Evolutionary conservation across 2,797 vertebrate genomes (phyloP), one percentile per base, ranked within the genome.

Genomic region (Halcyon leucocephala): DNA sequence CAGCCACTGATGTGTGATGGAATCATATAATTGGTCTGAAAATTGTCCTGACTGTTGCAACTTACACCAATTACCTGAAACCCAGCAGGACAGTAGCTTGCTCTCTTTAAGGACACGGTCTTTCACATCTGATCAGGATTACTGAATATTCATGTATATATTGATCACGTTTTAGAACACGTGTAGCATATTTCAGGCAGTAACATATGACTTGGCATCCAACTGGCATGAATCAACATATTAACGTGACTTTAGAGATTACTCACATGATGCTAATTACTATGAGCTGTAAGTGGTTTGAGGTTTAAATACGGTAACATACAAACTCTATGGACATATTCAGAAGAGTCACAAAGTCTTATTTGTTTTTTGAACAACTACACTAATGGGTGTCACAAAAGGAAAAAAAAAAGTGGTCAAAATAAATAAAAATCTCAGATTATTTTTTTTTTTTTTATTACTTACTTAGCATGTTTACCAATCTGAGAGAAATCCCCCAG

Each of bases 11-110:
- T 79, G 61, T 84, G 86, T 89, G 90, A 95, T 82, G 62, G 72
- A 72, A 96, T 93, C 81, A 73, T 29, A 9, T 44, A 89, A 96
- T 39, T 86, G 72, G 46, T 86, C 72, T 92, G 89, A 87, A 90
- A 91, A 91, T 10, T 77, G 62, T 52, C 65, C 71, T 77, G 18
- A 74, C 28, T 66, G 8, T 44, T 70, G 70, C 46, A 46, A 66
- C 41, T 90, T 89, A 51, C 57, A 77, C 65, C 58, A 82, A 79
- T 79, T 88, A 90, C 86, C 91, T 81, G 91, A 92, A 92, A 90
- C 25, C 25, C 55, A 72, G 86, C 46, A 70, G 52, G 54, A 82
- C 25, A 35, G 65, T 51, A 80, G 48, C 62, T 80, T 73, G 4
- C 46, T 52, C 11, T 66, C 29, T 71, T 81, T 86, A 73, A 78